phyloP scores from a whole-genome alignment of 2,888 invertebrate species.

The Epistrophe grossulariae region DNA sequence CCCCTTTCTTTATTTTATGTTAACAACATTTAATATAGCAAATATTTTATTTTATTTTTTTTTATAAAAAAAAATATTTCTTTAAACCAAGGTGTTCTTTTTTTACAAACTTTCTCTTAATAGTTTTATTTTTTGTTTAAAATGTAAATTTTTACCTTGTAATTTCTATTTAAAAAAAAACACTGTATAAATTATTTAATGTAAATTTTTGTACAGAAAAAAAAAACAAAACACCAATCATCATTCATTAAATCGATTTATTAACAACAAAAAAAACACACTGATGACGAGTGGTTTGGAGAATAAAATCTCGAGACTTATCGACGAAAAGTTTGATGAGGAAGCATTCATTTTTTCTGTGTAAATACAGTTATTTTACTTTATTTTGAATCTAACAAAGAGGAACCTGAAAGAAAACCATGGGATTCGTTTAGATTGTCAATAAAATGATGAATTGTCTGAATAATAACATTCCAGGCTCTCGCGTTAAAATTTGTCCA shows the following conservation, averaged over 20 bases:
- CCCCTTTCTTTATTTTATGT: background rate
- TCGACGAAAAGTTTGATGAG: background rate
- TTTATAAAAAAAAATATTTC: slow-evolving; percentile 22
- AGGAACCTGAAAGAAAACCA: no score
- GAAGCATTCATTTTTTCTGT: background rate
- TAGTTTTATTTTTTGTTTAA: slow-evolving; percentile 25
- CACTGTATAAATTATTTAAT: slow-evolving; percentile 60
- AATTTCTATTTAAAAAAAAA: slow-evolving; percentile 31
- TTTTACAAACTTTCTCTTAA: slow-evolving; percentile 8
- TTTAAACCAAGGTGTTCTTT: slow-evolving; percentile 40
- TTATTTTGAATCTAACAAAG: no score
- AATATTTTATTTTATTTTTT: slow-evolving; percentile 14
- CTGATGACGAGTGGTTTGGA: slow-evolving; percentile 50
- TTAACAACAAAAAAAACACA: slow-evolving; percentile 36
- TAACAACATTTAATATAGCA: no score
- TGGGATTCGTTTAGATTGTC: no score
- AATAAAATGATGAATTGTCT: no score
- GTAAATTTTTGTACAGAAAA: slow-evolving; percentile 74
- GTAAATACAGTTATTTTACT: no score
- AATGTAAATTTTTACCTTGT: slow-evolving; percentile 55
- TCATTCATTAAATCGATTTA: slow-evolving; percentile 42
- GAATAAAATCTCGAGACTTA: background rate
- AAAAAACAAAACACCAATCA: slow-evolving; percentile 49
- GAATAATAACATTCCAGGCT: no score
- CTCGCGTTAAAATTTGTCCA: no score